Percentiles rank a stretch among this genome's conserved stretches.
These are phyloP conservation scores for Phrixothrix hirtus DNA, from an alignment of 2,888 invertebrate genomes.

Conservation along the genomic window DNA sequence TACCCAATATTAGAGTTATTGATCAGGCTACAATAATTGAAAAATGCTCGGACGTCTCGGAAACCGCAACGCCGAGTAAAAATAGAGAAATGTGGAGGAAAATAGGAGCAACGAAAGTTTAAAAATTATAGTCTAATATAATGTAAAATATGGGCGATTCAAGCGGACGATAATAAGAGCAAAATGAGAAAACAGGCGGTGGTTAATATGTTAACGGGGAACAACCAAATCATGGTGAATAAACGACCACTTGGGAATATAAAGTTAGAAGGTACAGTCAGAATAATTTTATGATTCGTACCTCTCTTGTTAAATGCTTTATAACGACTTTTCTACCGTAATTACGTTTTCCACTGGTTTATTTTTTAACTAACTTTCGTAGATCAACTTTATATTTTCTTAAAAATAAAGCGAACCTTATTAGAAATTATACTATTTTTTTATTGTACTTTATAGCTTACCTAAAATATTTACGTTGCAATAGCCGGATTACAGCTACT, in stretches of 20 bases:
- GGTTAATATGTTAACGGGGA: slow-evolving; percentile 18
- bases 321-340: slow-evolving; percentile 5
- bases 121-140: slow-evolving; percentile 16
- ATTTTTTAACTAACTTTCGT: too few relatives aligned
- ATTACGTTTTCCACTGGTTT: slow-evolving; percentile 1
- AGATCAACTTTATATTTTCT: too few relatives aligned
- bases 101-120: not conserved
- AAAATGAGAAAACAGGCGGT: slow-evolving; percentile 10
- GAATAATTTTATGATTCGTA: slow-evolving; percentile 16
- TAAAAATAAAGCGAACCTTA: too few relatives aligned
- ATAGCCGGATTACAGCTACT: too few relatives aligned
- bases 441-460: too few relatives aligned
- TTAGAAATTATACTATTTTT: too few relatives aligned
- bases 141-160: slow-evolving; percentile 20
- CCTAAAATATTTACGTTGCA: too few relatives aligned
- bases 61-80: not conserved
- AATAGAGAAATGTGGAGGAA: not conserved
- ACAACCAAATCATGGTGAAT: slow-evolving; percentile 19
- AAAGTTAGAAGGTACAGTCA: slow-evolving; percentile 10
- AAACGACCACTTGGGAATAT: slow-evolving; percentile 14
- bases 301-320: slow-evolving; percentile 6
- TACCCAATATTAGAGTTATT: not conserved
- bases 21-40: not conserved
- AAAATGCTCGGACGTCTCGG: not conserved
- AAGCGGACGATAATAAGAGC: slow-evolving; percentile 12